These are phyloP conservation scores for Poecile montanus DNA, from an alignment of 2,797 vertebrate species.

Conservation along the genomic window DNA sequence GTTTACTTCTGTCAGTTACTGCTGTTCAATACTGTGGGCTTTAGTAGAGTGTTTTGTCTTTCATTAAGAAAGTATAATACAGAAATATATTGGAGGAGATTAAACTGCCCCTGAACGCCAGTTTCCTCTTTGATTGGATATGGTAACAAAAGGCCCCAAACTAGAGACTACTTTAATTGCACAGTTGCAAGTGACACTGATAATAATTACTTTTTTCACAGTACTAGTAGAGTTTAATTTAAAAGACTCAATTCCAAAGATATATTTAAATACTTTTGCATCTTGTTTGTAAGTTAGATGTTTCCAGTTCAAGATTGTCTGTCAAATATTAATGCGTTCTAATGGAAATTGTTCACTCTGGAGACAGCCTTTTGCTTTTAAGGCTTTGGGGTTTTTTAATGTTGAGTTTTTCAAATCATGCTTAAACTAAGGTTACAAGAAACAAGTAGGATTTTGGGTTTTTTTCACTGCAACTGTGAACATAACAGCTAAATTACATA, in stretches of 20 bases:
- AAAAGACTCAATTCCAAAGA: conserved; percentile 11
- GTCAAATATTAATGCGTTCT: conserved; percentile 79
- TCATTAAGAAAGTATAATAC: neutral
- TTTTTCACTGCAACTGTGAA: neutral
- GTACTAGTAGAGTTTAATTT: neutral
- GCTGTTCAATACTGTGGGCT: neutral
- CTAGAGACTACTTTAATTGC: neutral
- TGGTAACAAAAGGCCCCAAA: neutral
- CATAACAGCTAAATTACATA: neutral
- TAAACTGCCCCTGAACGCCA: neutral
- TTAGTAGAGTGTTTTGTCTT: conserved; percentile 3
- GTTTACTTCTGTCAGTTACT: conserved; percentile 5
- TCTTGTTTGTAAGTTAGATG: conserved; percentile 67
- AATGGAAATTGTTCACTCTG: conserved; percentile 76
- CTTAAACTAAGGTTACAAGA: conserved; percentile 31
- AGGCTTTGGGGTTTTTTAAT: neutral
- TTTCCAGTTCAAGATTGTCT: conserved; percentile 53
- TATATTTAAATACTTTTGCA: conserved; percentile 49
- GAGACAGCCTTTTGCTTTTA: conserved; percentile 71
- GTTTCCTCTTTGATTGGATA: neutral
- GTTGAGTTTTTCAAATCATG: conserved; percentile 44
- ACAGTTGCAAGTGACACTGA: neutral
- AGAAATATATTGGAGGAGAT: neutral
- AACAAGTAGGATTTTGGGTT: neutral
- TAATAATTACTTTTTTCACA: neutral